Evolutionary conservation across 2,113 vertebrate genomes (phyloP), one percentile per base, ranked within the genome.

Genomic region (Andinoacara biseriatus): DNA sequence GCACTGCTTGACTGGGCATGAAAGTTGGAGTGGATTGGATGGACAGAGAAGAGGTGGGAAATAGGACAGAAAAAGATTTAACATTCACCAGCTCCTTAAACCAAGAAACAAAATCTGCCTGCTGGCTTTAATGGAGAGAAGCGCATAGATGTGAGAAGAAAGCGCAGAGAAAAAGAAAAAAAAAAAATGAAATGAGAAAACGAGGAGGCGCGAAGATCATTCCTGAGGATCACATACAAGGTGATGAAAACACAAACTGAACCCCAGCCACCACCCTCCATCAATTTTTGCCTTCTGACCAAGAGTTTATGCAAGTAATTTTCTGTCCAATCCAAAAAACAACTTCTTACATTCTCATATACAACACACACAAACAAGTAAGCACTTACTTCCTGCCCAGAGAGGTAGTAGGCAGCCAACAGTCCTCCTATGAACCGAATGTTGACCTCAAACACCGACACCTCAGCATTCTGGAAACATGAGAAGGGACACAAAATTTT

Each of bases 391-490:
- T 99, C 97, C 89, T 99, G 97, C 93, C 97, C 98, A 40, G 98
- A 99, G 82, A 99, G 97, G 90, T 99, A 99, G 89, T 97, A 98
- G 0, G 98, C 97, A 35, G 98, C 97, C 86, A 99, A 94, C 15
- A 99, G 95, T 74, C 98, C 98, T 2, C 98, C 98, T 26, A 99
- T 98, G 94, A 99, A 99, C 17, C 98, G 97, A 83, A 99, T 99
- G 90, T 99, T 99, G 91, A 99, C 98, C 92, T 99, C 98, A 94
- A 99, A 99, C 87, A 99, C 98, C 10, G 98, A 99, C 5, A 99
- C 98, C 90, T 99, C 98, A 0, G 97, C 97, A 94, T 99, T 99
- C 98, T 99, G 95, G 69, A 78, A 86, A 82, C 94, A 78, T 80
- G 88, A 83, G 62, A 62, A 6, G 54, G 18, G 63, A 78, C 3